These are phyloP conservation scores for Gymnoscopelus braueri DNA, from an alignment of 2,797 vertebrate genomes.

Conservation along the genomic window DNA sequence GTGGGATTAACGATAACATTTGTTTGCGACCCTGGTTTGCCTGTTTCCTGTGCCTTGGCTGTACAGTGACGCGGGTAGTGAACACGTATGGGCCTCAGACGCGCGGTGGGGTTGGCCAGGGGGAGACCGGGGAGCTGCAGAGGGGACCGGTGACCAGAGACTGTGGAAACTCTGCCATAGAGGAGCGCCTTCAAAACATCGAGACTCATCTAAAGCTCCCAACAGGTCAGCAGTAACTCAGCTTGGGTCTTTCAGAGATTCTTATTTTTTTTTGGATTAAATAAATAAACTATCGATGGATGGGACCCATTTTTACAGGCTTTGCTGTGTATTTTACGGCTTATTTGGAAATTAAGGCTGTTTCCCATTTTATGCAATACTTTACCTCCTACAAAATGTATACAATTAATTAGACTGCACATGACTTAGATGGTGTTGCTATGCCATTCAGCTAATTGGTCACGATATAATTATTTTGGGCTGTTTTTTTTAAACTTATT, in stretches of 20 bases:
- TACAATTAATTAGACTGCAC: too few relatives aligned
- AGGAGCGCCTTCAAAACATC: conserved; percentile 94
- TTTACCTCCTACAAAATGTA: too few relatives aligned
- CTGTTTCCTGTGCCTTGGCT: conserved; percentile 14
- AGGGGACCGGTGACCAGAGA: conserved; percentile 70
- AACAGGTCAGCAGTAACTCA: conserved; percentile 76
- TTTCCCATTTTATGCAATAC: too few relatives aligned
- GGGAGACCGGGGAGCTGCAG: conserved; percentile 80
- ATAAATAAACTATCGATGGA: too few relatives aligned
- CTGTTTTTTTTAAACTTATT: too few relatives aligned
- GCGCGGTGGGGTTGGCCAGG: conserved; percentile 74
- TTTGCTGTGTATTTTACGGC: too few relatives aligned
- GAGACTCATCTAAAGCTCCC: conserved; percentile 92
- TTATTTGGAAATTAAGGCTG: too few relatives aligned
- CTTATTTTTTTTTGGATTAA: too few relatives aligned
- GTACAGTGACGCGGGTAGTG: conserved; percentile 92
- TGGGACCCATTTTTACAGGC: too few relatives aligned
- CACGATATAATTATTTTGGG: too few relatives aligned
- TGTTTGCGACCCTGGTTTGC: conserved; percentile 5
- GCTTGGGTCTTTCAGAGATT: not conserved
- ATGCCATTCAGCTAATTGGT: too few relatives aligned
- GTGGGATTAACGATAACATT: not conserved
- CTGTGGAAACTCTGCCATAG: conserved; percentile 91
- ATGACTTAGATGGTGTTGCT: too few relatives aligned
- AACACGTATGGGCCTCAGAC: conserved; percentile 97